A percentile compares a stretch with the other conserved stretches of the same genome.
These are phyloP conservation scores for Yponomeuta sedellus DNA, from an alignment of 2,888 invertebrate genomes.

Conservation along the genomic window DNA sequence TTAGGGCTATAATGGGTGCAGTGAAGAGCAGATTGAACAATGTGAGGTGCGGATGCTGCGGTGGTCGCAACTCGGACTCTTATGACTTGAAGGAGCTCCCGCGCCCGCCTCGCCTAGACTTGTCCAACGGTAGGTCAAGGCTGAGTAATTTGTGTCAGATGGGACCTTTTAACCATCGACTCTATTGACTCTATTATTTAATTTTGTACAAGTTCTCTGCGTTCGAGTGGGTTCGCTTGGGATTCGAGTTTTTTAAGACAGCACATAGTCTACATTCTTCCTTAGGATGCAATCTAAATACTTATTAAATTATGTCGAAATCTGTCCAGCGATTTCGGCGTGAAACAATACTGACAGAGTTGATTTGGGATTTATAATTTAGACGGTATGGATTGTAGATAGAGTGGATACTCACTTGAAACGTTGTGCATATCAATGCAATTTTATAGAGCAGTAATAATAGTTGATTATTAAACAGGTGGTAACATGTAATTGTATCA, in stretches of 20 bases:
- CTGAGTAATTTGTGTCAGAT: neutral
- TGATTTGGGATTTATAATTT: too few species aligned
- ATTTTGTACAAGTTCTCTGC: too few species aligned
- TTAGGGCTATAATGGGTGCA: slow-evolving; percentile 43
- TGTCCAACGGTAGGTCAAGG: slow-evolving; percentile 53
- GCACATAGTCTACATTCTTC: too few species aligned
- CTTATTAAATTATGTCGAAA: too few species aligned
- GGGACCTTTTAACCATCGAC: neutral
- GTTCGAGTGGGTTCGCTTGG: too few species aligned
- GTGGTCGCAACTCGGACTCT: slow-evolving; percentile 38
- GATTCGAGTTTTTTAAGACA: too few species aligned
- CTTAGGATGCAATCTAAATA: too few species aligned
- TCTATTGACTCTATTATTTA: too few species aligned
- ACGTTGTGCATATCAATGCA: neutral
- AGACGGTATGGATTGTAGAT: too few species aligned
- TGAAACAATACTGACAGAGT: too few species aligned
- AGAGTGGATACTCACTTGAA: too few species aligned
- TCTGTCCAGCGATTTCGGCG: too few species aligned
- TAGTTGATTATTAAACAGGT: neutral
- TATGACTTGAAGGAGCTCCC: slow-evolving; percentile 60
- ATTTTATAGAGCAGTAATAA: neutral
- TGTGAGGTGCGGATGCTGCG: slow-evolving; percentile 42
- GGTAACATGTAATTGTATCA: neutral
- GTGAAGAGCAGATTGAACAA: slow-evolving; percentile 49
- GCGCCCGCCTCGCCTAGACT: slow-evolving; percentile 49